These are phyloP conservation scores for Felis chaus DNA, from an alignment of 2,113 vertebrate species.

Conservation along the genomic window DNA sequence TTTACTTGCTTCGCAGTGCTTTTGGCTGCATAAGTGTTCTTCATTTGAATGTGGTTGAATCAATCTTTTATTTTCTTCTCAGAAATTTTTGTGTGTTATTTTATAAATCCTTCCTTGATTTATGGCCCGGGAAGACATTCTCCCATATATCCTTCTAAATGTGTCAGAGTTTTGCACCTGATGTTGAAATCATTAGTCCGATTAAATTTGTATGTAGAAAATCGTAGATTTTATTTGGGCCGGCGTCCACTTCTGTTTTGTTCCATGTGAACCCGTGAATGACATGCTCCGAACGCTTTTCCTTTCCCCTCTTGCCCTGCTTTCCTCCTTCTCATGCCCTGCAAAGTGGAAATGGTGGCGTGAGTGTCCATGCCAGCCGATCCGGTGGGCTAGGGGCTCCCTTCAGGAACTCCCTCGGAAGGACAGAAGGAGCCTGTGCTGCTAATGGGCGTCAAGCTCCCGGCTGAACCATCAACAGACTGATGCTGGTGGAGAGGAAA, in stretches of 20 bases:
- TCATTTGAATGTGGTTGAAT: neutral
- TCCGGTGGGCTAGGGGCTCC: neutral
- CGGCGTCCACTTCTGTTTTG: neutral
- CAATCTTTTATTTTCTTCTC: neutral
- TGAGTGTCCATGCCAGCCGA: neutral
- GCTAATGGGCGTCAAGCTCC: neutral
- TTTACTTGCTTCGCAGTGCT: neutral
- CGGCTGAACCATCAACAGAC: neutral
- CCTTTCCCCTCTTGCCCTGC: fast-evolving
- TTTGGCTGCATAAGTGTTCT: neutral
- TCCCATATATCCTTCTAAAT: neutral
- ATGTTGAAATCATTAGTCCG: neutral
- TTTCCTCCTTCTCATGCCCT: neutral
- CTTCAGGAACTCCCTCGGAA: neutral
- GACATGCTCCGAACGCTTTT: neutral
- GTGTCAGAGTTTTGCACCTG: neutral
- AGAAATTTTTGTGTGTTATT: neutral
- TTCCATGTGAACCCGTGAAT: neutral
- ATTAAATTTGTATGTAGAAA: neutral
- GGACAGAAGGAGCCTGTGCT: neutral
- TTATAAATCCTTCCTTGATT: neutral
- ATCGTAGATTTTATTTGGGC: neutral
- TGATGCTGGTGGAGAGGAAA: neutral
- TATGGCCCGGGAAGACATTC: neutral
- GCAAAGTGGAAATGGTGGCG: neutral